Evolutionary conservation across 1,140 invertebrate species (phyloP), one percentile per base, ranked within the genome.

Genomic region (Trichogramma pretiosum): DNA sequence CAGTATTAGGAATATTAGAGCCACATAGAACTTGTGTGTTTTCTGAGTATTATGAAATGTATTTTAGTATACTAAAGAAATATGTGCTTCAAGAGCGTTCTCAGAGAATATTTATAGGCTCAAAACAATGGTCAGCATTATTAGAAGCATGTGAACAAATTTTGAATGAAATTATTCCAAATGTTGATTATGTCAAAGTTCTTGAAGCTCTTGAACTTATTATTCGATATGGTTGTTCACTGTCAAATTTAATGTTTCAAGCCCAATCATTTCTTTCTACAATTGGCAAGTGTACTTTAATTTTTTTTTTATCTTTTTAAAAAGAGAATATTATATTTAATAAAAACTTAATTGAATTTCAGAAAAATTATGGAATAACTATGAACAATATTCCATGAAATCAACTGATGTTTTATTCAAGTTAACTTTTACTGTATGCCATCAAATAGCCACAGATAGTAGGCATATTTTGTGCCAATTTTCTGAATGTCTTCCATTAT

Each of bases 401-500:
- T 43, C 56, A 17, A 40, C 47, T 32, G 52, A 60, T 26, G 33
- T 52, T 11, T 37, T 55, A 22, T 63, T 54, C 32, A 59, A 56
- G 55, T 44, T 68, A 11, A 38, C 53, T 16, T 53, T 46, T 30
- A 56, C 49, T 16, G 39, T 67, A 3, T 64, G 55, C 24, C 50
- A 48, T 19, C 50, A 62, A 56, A 59, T 67, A 13, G 57, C 49
- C 2, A 57, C 47, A 11, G 66, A 70, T 36, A 57, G 53, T 32
- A 58, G 64, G 43, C 32, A 46, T n/a, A 26, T 43, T 1, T 14
- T 68, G 3, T 67, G 64, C 41, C 51, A 57, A 41, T 65, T 70
- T 45, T 56, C 58, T 11, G 66, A 70, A 52, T 58, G 48, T 43
- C 46, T 65, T 21, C 44, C 57, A 3, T 54, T 55, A 16, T 30